Base-by-base conservation (phyloP, 2,888 invertebrate genomes). In the Microchrysa polita region DNA sequence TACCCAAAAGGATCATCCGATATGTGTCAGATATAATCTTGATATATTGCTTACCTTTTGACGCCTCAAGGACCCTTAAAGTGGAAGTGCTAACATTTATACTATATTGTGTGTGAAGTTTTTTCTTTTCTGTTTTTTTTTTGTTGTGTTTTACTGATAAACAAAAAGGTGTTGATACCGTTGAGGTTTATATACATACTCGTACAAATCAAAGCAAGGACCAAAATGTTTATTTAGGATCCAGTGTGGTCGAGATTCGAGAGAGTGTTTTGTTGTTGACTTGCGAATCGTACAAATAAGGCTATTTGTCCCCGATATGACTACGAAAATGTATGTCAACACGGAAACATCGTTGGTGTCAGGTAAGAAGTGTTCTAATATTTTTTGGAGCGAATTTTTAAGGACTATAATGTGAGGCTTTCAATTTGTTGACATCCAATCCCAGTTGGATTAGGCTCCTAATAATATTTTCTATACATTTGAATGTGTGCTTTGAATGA, bases 261-360 rank as follows among this genome's bases (percentile, higher is more conserved):
- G n/a, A n/a, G n/a, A n/a, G n/a, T n/a, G n/a, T n/a, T n/a, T n/a
- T 34, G 75, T 69, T 74, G 16, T 52, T 48, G 23, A 48, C 44
- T 67, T 18, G 52, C 18, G 40, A 16, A n/a, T 65, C 4, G 48
- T 7, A 4, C 16, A 48, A 48, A 48, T 48, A n/a, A 12, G 48
- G 16, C 16, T 10, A n/a, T 48, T 48, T 23, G 65, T 14, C 40
- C n/a, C n/a, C n/a, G 42, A 42, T 40, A 20, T 42, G 22, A 67
- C 77, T 63, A 76, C 75, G 78, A 82, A 79, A 76, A 84, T 84
- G 84, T 84, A 84, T 81, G 80, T 84, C 53, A 81, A 82, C 74
- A 80, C 83, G 81, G 84, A 84, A 81, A 83, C 81, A 77, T 79
- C 83, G 12, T 83, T 84, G 77, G 81, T 84, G 79, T 84, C 84